Evolutionary conservation across 1,140 invertebrate species (phyloP), one percentile per base, ranked within the genome.

Genomic region (Drosophila bocki): DNA sequence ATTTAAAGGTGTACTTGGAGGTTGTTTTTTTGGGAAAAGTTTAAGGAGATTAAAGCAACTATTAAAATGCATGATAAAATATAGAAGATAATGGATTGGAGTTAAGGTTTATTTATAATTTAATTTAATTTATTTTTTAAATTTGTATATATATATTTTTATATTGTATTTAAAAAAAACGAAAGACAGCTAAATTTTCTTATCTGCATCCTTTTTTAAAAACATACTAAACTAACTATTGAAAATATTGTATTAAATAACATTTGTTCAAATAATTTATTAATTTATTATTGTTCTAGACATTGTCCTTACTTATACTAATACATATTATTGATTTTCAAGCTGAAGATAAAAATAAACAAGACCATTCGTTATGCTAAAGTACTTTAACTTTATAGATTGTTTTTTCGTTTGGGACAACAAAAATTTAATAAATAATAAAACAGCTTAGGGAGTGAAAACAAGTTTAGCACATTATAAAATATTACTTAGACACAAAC

Each of bases 341-440:
- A 33, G 3, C 11, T 50, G 8, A 33, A 8, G 6, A 17, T 53
- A n/a, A 15, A 8, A 0, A 8, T 15, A 26, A 9, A 1, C 6
- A 47, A 26, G 3, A 26, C 2, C 19, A 13, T 47, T 12, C 22
- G 9, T 4, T 1, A 22, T 7, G 11, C 44, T 12, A 11, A 22
- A 4, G 6, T 2, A 6, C 15, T 41, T 41, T 41, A 7, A 7
- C 2, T 48, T 48, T 26, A 22, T 22, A 22, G 22, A 22, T 13
- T 3, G 3, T 15, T 48, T 32, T 17, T 33, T 33, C 6, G 29
- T 17, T 33, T 33, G 11, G 29, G 9, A 1, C 29, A 13, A 53
- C 50, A 51, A 17, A 17, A 17, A 11, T 22, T 47, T 19, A 45
- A 45, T 59, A 59, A 59, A 59, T 59, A 47, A n/a, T 59, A 32